Conservation (phyloP, 1,140 invertebrate genomes). For the Scylla paramamosain region DNA sequence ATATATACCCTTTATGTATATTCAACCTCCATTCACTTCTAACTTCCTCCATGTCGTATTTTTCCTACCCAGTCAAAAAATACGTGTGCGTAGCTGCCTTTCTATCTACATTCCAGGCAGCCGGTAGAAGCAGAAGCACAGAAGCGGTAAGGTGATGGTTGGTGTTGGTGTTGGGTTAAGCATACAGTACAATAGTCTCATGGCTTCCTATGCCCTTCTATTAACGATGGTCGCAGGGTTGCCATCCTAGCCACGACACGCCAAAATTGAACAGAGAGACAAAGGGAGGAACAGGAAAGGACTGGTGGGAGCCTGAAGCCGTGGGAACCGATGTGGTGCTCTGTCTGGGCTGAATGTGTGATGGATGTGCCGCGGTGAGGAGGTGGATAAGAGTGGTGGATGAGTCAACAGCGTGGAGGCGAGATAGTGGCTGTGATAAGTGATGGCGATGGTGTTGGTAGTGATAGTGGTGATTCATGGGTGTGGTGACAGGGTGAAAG, state of each 20-base stretch:
- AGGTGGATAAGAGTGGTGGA: neutral
- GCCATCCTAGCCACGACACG: no score
- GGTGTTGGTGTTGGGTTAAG: no score
- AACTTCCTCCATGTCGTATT: neutral
- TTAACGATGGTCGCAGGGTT: no score
- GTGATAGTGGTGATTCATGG: neutral
- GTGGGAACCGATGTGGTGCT: neutral
- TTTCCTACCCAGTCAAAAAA: neutral
- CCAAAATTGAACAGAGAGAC: neutral
- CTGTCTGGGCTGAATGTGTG: neutral
- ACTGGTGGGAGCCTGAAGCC: neutral
- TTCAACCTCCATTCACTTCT: neutral
- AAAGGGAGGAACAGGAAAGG: neutral
- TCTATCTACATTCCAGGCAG: neutral
- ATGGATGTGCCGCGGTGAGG: neutral
- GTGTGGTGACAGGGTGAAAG: neutral
- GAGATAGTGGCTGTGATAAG: neutral
- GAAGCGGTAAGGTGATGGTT: neutral
- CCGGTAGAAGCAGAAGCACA: neutral
- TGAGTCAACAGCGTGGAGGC: no score
- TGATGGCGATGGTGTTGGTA: neutral
- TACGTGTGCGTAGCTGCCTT: neutral
- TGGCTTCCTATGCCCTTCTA: no score
- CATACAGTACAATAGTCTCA: no score
- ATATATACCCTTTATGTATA: neutral